phyloP scores from a whole-genome alignment of 1,140 invertebrate genomes.

The Pentalonia nigronervosa region DNA sequence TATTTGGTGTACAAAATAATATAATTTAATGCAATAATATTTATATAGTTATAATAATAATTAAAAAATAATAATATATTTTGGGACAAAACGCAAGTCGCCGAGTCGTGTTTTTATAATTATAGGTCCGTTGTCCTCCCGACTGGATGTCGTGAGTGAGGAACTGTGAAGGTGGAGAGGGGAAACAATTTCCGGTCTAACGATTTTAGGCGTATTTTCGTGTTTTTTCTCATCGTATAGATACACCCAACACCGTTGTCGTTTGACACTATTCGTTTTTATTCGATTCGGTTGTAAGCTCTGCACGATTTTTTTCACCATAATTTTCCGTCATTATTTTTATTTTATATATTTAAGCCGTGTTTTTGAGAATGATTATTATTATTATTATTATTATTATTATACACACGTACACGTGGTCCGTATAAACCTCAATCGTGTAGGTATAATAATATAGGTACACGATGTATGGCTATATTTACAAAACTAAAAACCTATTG shows the following conservation, averaged over 20 bases:
- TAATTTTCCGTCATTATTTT: neutral
- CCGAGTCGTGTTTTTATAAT: neutral
- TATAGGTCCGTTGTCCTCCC: neutral
- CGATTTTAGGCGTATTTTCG: neutral
- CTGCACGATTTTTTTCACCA: neutral
- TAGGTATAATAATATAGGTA: neutral
- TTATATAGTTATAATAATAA: neutral
- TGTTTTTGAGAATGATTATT: neutral
- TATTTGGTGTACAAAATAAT: neutral
- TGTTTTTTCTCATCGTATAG: neutral
- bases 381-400: neutral
- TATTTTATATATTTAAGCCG: neutral
- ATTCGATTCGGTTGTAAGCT: neutral
- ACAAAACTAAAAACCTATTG: neutral
- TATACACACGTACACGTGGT: neutral
- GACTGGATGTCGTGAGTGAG: neutral
- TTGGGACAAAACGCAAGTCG: neutral
- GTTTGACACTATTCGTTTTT: neutral
- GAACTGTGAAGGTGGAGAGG: neutral
- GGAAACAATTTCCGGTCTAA: conserved; percentile 9
- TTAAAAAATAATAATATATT: neutral
- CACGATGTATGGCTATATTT: neutral
- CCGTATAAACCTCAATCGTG: neutral
- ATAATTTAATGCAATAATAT: neutral
- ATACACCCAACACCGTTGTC: neutral